Percentiles rank a stretch among this genome's conserved stretches.
These are phyloP conservation scores for Anomalospiza imberbis DNA, from an alignment of 2,797 vertebrate species.

Conservation along the genomic window DNA sequence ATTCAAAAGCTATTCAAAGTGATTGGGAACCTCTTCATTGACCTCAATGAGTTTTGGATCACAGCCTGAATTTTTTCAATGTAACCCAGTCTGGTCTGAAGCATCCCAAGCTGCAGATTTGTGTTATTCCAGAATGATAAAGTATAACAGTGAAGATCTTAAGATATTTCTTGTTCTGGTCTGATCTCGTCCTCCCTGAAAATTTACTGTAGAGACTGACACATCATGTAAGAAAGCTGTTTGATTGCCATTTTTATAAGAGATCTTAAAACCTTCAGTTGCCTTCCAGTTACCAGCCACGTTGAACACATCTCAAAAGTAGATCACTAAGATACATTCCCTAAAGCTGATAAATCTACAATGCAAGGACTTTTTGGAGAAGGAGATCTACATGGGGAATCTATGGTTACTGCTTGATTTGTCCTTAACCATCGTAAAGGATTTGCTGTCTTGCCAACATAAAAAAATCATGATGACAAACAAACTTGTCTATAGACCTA, in stretches of 20 bases:
- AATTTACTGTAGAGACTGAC: background rate
- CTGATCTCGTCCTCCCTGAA: background rate
- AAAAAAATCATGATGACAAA: background rate
- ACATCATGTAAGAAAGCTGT: background rate
- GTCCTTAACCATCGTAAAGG: rapidly evolving
- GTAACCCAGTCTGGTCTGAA: background rate
- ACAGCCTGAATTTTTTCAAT: background rate
- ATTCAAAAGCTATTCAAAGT: background rate
- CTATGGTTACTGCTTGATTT: background rate
- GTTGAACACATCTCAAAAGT: background rate
- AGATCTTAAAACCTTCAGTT: background rate
- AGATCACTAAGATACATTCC: background rate
- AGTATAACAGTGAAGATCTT: background rate
- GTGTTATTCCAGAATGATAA: background rate
- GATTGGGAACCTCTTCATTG: background rate
- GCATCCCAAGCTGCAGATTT: background rate
- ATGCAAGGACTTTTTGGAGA: background rate
- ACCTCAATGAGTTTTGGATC: background rate
- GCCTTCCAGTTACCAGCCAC: background rate
- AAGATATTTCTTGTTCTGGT: background rate
- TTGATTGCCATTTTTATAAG: background rate
- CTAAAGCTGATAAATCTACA: background rate
- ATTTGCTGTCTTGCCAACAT: background rate
- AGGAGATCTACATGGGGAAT: background rate
- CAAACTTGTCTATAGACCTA: background rate